Conservation (phyloP, 2,888 invertebrate species). For the Zaprionus bogoriensis region DNA sequence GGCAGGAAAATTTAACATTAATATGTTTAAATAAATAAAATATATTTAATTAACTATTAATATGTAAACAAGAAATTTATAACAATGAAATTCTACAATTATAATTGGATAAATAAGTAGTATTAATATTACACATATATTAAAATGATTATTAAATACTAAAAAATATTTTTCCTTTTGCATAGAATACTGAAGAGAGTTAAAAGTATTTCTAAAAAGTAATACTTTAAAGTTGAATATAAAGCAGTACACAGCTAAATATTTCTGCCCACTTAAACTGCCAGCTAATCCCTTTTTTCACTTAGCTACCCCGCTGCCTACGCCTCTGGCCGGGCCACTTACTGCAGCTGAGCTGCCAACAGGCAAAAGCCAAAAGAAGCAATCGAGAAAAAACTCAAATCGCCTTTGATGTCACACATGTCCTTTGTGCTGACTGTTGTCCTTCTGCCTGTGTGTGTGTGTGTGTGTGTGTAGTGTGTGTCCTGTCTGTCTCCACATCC, state of each 20-base stretch:
- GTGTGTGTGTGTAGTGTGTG: background rate
- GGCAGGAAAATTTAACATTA: no score
- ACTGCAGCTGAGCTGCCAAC: constrained; percentile 1
- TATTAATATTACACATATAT: no score
- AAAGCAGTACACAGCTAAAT: no score
- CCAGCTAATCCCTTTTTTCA: background rate
- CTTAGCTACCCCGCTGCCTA: background rate
- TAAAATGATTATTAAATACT: background rate
- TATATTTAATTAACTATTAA: no score
- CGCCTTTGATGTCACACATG: constrained; percentile 56
- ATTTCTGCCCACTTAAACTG: background rate
- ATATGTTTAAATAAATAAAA: no score
- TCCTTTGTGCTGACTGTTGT: constrained; percentile 18
- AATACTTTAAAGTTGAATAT: no score
- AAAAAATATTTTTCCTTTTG: background rate
- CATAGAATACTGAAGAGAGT: no score
- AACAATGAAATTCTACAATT: no score
- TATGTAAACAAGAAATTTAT: no score
- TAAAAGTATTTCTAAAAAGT: background rate
- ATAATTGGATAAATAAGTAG: no score
- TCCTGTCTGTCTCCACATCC: constrained; percentile 36
- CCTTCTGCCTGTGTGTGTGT: constrained; percentile 17
- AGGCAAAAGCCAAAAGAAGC: constrained; percentile 8
- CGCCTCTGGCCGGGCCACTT: background rate
- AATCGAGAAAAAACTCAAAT: constrained; percentile 6